Evolutionary conservation across 2,888 invertebrate genomes (phyloP).

Genomic region (Trachelus tabidus): DNA sequence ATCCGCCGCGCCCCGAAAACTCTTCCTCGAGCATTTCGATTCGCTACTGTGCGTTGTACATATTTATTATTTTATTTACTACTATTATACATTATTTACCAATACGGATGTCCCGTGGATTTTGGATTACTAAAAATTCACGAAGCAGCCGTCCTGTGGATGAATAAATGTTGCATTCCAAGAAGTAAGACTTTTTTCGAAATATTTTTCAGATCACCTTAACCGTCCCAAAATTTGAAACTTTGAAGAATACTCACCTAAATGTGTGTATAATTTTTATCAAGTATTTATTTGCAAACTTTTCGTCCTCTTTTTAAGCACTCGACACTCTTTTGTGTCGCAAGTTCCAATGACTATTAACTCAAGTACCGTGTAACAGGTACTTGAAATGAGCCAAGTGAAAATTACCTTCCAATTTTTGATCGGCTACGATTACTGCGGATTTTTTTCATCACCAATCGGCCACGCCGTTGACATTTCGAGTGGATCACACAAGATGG

Average conservation of each 20-base stretch:
- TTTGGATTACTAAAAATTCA: not conserved
- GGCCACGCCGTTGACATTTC: not conserved
- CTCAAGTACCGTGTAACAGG: not conserved
- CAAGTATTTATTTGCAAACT: conserved; percentile 22
- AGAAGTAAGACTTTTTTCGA: not conserved
- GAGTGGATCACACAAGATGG: not conserved
- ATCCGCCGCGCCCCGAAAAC: conserved; percentile 24
- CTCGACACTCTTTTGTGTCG: not conserved
- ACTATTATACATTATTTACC: conserved; percentile 17
- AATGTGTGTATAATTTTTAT: not conserved
- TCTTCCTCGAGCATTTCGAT: conserved; percentile 24
- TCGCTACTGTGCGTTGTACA: conserved; percentile 51
- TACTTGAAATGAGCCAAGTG: not conserved
- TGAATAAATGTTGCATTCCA: not conserved
- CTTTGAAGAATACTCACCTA: not conserved
- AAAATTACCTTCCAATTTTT: not conserved
- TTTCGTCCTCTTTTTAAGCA: not conserved
- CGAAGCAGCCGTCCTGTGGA: not conserved
- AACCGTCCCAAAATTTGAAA: not conserved
- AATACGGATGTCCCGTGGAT: not conserved
- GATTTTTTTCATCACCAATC: not conserved
- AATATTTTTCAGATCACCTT: not conserved
- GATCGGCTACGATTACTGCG: not conserved
- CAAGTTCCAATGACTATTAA: not conserved
- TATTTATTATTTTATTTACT: conserved; percentile 47